Evolutionary conservation across 2,797 vertebrate species (phyloP).

Genomic region (Distichodus sexfasciatus): DNA sequence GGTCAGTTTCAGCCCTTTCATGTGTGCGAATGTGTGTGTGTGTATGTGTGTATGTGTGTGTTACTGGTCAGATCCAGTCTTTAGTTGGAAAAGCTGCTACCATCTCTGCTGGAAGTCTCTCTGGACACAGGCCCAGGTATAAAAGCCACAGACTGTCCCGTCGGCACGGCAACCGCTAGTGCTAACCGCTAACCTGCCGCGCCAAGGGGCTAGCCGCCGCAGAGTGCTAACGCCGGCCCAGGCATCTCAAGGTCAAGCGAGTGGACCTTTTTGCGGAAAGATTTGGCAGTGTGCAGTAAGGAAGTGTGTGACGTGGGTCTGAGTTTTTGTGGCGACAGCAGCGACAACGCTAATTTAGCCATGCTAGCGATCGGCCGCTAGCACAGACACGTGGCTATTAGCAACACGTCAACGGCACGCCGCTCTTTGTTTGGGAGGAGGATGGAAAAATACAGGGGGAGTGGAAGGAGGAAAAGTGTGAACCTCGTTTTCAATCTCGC

Average conservation of each 20-base stretch:
- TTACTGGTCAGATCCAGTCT: conserved; percentile 9
- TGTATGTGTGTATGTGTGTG: conserved; percentile 19
- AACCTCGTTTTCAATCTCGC: not conserved
- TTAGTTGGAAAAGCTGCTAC: conserved; percentile 30
- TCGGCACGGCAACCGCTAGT: not conserved
- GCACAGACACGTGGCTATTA: not conserved
- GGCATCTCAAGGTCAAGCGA: not conserved
- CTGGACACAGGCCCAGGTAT: conserved; percentile 29
- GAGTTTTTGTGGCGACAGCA: too few relatives aligned
- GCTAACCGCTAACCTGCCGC: conserved; percentile 3
- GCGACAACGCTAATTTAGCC: not conserved
- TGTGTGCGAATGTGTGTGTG: conserved; percentile 3
- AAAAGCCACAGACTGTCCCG: conserved; percentile 24
- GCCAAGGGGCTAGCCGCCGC: not conserved
- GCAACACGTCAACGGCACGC: too few relatives aligned
- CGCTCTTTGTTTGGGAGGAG: conserved; percentile 1
- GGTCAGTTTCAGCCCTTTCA: not conserved
- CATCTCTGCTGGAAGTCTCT: conserved; percentile 13
- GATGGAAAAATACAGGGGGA: conserved; percentile 7
- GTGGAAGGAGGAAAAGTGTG: not conserved
- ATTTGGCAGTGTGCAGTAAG: not conserved
- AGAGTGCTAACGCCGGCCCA: not conserved
- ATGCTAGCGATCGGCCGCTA: not conserved
- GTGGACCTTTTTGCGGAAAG: not conserved
- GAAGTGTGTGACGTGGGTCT: not conserved